A percentile compares a stretch with the other conserved stretches of the same genome.
phyloP scores from a whole-genome alignment of 2,888 invertebrate genomes.

The Amphiduros pacificus region DNA sequence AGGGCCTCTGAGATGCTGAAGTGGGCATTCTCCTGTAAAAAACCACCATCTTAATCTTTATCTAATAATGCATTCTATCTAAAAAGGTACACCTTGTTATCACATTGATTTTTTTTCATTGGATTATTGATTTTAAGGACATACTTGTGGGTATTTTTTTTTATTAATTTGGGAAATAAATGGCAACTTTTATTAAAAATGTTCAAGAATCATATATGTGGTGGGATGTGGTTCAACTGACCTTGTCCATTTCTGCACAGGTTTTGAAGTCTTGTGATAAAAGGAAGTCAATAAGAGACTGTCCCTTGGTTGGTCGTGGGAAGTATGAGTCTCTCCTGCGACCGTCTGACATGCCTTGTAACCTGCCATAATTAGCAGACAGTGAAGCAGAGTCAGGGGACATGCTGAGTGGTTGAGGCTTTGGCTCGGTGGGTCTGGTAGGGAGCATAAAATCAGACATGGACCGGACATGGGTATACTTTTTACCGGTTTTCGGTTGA shows the following conservation, averaged over 20 bases:
- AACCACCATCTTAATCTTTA: not conserved
- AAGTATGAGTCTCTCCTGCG: constrained; percentile 66
- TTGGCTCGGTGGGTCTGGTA: not conserved
- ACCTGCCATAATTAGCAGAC: too few relatives aligned
- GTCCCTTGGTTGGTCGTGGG: constrained; percentile 69
- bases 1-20: constrained; percentile 82
- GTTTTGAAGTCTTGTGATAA: constrained; percentile 73
- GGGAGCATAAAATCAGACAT: constrained; percentile 3
- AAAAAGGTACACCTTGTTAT: too few relatives aligned
- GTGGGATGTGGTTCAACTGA: too few relatives aligned
- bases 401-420: not conserved
- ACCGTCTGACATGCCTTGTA: too few relatives aligned
- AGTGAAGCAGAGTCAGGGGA: not conserved
- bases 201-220: too few relatives aligned
- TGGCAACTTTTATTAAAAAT: too few relatives aligned
- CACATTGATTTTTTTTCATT: too few relatives aligned
- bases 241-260: constrained; percentile 74
- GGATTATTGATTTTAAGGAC: too few relatives aligned
- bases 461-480: constrained; percentile 4
- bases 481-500: too few relatives aligned
- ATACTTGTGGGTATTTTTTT: too few relatives aligned
- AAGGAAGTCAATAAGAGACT: constrained; percentile 74
- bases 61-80: too few relatives aligned
- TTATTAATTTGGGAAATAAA: too few relatives aligned
- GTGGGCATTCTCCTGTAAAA: constrained; percentile 77